Evolutionary conservation across 2,888 invertebrate genomes (phyloP).

Genomic region (Acleris cristana): DNA sequence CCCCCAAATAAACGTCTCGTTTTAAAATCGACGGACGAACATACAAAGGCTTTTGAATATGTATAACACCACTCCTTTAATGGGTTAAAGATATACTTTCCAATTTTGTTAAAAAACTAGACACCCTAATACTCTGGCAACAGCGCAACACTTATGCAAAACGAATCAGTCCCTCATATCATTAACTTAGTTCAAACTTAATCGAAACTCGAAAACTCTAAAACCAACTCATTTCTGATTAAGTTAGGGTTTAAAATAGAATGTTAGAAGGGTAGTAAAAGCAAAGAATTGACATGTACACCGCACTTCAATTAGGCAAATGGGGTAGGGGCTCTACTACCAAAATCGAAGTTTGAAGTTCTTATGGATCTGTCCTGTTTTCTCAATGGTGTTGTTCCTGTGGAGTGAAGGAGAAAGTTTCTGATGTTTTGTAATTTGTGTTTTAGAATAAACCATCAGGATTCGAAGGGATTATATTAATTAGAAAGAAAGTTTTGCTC

Average conservation of each 20-base stretch:
- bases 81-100: too few relatives aligned
- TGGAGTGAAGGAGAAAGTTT: too few relatives aligned
- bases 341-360: too few relatives aligned
- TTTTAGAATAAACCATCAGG: slow-evolving; percentile 34
- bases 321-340: slow-evolving; percentile 58
- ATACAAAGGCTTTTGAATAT: too few relatives aligned
- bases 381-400: too few relatives aligned
- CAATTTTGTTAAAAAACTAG: slow-evolving; percentile 39
- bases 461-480: slow-evolving; percentile 83
- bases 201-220: slow-evolving; percentile 27
- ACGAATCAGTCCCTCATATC: slow-evolving; percentile 72
- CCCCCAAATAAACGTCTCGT: too few relatives aligned
- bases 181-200: slow-evolving; percentile 64
- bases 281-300: slow-evolving; percentile 83
- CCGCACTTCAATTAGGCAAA: slow-evolving; percentile 83
- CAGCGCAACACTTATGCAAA: slow-evolving; percentile 70
- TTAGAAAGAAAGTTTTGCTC: slow-evolving; percentile 81
- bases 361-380: too few relatives aligned
- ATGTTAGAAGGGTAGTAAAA: slow-evolving; percentile 49
- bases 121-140: slow-evolving; percentile 50
- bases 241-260: slow-evolving; percentile 46
- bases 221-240: slow-evolving; percentile 40
- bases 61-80: too few relatives aligned
- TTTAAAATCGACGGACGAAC: too few relatives aligned
- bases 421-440: too few relatives aligned